Evolutionary conservation across 2,888 invertebrate genomes (phyloP).

Genomic region (Pardosa pseudoannulata): DNA sequence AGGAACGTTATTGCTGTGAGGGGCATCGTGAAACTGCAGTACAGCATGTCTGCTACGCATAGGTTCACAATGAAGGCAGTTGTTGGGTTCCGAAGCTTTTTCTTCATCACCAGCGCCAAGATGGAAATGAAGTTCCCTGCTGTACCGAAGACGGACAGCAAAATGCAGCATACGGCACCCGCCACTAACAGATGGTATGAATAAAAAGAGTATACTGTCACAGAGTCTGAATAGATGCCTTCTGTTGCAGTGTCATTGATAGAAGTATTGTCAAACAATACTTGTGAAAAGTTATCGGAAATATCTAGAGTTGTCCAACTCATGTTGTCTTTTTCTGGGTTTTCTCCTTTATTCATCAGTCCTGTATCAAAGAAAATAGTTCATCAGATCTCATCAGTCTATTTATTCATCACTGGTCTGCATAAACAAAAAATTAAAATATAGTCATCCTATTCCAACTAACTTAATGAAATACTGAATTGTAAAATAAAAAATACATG

Average conservation of each 20-base stretch:
- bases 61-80: slow-evolving; percentile 91
- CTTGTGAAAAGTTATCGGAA: background rate
- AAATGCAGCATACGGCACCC: slow-evolving; percentile 86
- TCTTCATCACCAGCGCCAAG: slow-evolving; percentile 86
- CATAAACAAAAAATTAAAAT: too few relatives aligned
- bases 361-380: too few relatives aligned
- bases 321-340: too few relatives aligned
- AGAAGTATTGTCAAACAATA: background rate
- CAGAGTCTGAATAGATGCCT: background rate
- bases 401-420: too few relatives aligned
- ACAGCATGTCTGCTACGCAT: slow-evolving; percentile 89
- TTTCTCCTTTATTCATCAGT: too few relatives aligned
- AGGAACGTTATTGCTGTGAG: slow-evolving; percentile 87
- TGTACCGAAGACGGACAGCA: slow-evolving; percentile 87
- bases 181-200: slow-evolving; percentile 84
- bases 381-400: too few relatives aligned
- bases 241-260: background rate
- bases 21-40: slow-evolving; percentile 89
- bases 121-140: slow-evolving; percentile 89
- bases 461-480: too few relatives aligned
- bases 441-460: too few relatives aligned
- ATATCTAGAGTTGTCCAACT: too few relatives aligned
- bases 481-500: too few relatives aligned
- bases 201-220: slow-evolving; percentile 78
- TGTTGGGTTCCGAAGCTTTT: slow-evolving; percentile 88